Evolutionary conservation across 2,113 vertebrate genomes (phyloP).

Genomic region (Poecilia latipinna): DNA sequence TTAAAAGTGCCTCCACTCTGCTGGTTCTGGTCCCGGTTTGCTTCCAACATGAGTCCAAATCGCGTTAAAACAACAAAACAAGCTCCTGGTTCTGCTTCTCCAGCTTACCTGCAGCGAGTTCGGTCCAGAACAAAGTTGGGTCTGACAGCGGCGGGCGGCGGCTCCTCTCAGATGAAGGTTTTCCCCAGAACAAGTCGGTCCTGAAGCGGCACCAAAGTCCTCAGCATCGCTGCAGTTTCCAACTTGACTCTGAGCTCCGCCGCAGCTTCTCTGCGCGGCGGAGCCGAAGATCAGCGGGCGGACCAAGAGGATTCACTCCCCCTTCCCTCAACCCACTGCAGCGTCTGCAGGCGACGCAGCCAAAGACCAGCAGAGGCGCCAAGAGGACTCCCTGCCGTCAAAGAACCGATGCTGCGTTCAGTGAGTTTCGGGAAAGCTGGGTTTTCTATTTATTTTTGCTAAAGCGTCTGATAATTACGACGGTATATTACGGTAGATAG

Average conservation of each 20-base stretch:
- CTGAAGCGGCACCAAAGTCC: constrained; percentile 45
- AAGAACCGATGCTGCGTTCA: not conserved
- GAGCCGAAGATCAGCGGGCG: constrained; percentile 45
- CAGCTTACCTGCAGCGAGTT: constrained; percentile 52
- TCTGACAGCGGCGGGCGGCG: accelerated
- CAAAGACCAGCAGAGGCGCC: not conserved
- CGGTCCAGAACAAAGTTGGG: constrained; percentile 50
- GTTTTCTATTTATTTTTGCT: too few species aligned
- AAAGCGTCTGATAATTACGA: too few species aligned
- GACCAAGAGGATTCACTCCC: constrained; percentile 19
- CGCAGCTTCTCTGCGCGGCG: constrained; percentile 23
- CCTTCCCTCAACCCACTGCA: not conserved
- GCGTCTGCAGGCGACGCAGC: not conserved
- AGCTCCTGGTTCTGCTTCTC: too few species aligned
- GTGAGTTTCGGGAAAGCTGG: not conserved
- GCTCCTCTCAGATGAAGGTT: not conserved
- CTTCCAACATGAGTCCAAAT: too few species aligned
- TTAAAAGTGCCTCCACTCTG: too few species aligned
- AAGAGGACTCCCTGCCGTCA: not conserved
- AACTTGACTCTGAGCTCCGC: constrained; percentile 27
- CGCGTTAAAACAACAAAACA: too few species aligned
- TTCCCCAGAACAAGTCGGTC: not conserved
- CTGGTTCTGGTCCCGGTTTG: too few species aligned
- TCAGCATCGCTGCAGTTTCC: constrained; percentile 40
- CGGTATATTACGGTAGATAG: too few species aligned